phyloP scores from a whole-genome alignment of 1,140 invertebrate genomes.

The Megalonaias nervosa region DNA sequence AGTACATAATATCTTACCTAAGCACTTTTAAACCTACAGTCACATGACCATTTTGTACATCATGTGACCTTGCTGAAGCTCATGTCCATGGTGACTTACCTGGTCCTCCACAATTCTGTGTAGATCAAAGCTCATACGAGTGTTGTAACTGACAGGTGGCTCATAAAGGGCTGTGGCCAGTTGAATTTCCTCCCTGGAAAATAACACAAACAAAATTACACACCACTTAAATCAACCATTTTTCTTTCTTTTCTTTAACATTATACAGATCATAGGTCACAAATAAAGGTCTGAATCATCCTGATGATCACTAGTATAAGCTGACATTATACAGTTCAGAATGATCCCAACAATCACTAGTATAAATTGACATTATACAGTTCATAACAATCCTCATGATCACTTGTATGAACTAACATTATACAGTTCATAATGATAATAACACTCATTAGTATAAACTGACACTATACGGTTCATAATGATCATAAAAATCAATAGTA shows the following conservation, averaged over 20 bases:
- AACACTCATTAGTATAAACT: no score
- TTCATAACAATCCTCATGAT: no score
- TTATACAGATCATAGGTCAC: no score
- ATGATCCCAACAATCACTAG: no score
- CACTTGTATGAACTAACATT: no score
- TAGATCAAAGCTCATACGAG: constrained; percentile 65
- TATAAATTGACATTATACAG: no score
- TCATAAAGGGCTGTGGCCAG: constrained; percentile 64
- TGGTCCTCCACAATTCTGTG: constrained; percentile 69
- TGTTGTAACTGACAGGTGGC: constrained; percentile 56
- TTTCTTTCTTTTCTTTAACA: background rate
- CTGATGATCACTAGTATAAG: background rate
- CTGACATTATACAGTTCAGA: no score
- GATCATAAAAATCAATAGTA: no score
- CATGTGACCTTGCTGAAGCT: background rate
- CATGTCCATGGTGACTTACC: constrained; percentile 39
- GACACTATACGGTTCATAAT: no score
- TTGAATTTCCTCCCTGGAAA: constrained; percentile 63
- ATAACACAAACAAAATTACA: constrained; percentile 6
- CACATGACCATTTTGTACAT: background rate
- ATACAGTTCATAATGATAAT: no score
- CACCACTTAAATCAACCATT: background rate
- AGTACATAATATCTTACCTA: background rate
- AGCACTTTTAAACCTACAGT: background rate
- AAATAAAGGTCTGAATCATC: background rate